phyloP scores from a whole-genome alignment of 1,140 invertebrate species.

The Artemia franciscana region DNA sequence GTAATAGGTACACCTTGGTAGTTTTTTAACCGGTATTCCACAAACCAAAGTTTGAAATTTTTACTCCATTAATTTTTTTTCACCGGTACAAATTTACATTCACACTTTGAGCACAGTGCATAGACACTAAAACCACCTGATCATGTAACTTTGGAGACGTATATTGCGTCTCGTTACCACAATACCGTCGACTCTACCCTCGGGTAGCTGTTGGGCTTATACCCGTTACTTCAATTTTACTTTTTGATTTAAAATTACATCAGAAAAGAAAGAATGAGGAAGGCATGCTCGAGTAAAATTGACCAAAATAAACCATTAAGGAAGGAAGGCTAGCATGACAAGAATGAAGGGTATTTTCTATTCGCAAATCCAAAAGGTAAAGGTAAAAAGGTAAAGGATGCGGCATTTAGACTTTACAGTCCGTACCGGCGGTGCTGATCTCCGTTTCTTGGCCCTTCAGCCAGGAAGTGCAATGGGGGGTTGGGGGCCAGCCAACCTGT shows the following conservation, averaged over 20 bases:
- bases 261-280: background rate
- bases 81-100: background rate
- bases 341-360: no score
- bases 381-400: no score
- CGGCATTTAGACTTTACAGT: no score
- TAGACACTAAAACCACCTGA: background rate
- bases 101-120: background rate
- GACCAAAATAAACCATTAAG: background rate
- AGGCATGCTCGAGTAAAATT: background rate
- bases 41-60: background rate
- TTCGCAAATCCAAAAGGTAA: no score
- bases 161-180: background rate
- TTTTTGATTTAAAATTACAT: background rate
- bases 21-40: no score
- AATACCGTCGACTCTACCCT: background rate
- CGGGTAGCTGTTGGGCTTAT: background rate
- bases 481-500: no score
- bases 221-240: background rate
- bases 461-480: no score
- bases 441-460: no score
- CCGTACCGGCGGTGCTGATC: no score
- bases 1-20: no score
- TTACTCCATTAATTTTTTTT: background rate
- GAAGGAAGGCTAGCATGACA: no score
- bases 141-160: background rate